Evolutionary conservation across 2,113 vertebrate species (phyloP).

Genomic region (Turdus rufiventris): DNA sequence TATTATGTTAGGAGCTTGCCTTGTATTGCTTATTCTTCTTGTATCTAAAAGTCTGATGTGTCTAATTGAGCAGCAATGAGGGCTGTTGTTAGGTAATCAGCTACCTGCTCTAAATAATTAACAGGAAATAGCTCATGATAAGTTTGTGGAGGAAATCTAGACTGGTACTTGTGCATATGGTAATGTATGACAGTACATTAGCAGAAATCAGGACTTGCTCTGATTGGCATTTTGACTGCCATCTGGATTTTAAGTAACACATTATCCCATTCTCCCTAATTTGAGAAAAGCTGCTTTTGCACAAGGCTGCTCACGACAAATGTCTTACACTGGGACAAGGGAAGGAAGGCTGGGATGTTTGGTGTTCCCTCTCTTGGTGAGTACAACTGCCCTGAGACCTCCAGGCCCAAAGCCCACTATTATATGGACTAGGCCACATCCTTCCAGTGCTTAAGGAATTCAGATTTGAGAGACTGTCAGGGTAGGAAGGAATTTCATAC

Average conservation of each 20-base stretch:
- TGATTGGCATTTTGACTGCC: not conserved
- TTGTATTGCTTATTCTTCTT: not conserved
- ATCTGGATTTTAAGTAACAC: not conserved
- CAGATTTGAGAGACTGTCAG: not conserved
- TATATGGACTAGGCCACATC: not conserved
- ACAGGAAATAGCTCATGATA: not conserved
- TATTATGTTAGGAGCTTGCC: not conserved
- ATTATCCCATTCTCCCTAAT: not conserved
- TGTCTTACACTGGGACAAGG: not conserved
- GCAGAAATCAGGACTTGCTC: not conserved
- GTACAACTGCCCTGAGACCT: not conserved
- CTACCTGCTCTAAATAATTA: slow-evolving; percentile 2
- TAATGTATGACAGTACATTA: not conserved
- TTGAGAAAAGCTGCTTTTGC: not conserved
- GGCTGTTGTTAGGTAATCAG: not conserved
- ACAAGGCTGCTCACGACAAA: accelerated
- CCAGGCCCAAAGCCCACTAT: not conserved
- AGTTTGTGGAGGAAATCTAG: not conserved
- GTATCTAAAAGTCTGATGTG: not conserved
- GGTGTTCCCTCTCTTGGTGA: not conserved
- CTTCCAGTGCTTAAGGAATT: not conserved
- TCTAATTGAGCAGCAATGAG: not conserved
- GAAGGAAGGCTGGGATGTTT: not conserved
- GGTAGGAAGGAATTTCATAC: not conserved
- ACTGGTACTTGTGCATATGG: not conserved